A percentile compares a stretch with the other conserved stretches of the same genome.
Evolutionary conservation across 2,113 vertebrate species (phyloP).

Genomic region (pig (Sus scrofa)): T2T-Sscrofa CM000817.6:151623001-151623500

Average conservation of each 20-base stretch:
- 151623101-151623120: background rate
- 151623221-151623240: background rate
- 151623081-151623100: too few species aligned
- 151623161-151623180: background rate
- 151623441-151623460: background rate
- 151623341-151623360: background rate
- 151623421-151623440: background rate
- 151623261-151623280: background rate
- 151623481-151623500: background rate
- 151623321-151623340: background rate
- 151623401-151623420: background rate
- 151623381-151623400: background rate
- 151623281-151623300: background rate
- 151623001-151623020: background rate
- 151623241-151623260: background rate
- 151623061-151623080: background rate
- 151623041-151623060: constrained; percentile 34
- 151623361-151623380: background rate
- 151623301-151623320: background rate
- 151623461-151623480: background rate
- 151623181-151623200: background rate
- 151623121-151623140: background rate
- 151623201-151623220: background rate
- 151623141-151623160: background rate
- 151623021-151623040: background rate